These are phyloP conservation scores for Argyresthia goedartella DNA, from an alignment of 2,888 invertebrate genomes.

Conservation along the genomic window DNA sequence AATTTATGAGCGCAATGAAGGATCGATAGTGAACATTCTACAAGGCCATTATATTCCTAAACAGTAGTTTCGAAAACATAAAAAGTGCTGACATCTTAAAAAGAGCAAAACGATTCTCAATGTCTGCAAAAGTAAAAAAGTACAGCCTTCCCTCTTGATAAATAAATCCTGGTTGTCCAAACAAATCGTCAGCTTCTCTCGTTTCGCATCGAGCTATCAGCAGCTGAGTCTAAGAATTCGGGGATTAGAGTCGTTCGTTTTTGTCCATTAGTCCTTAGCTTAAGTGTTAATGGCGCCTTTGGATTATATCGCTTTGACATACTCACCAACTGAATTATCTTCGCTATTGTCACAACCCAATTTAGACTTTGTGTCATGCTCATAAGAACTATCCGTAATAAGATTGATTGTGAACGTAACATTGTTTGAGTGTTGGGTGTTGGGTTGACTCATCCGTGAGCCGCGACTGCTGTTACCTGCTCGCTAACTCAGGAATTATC, in stretches of 20 bases:
- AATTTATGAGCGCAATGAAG: no score
- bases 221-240: slow-evolving; percentile 31
- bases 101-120: no score
- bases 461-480: slow-evolving; percentile 24
- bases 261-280: slow-evolving; percentile 60
- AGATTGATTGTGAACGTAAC: not conserved
- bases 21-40: no score
- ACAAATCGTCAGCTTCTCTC: slow-evolving; percentile 7
- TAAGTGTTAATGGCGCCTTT: slow-evolving; percentile 60
- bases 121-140: no score
- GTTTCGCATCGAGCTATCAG: slow-evolving; percentile 36
- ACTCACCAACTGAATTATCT: slow-evolving; percentile 3
- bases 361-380: not conserved
- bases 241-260: slow-evolving; percentile 50
- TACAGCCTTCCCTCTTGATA: no score
- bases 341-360: not conserved
- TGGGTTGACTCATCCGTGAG: slow-evolving; percentile 24
- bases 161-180: no score
- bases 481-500: not conserved
- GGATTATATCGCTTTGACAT: slow-evolving; percentile 44
- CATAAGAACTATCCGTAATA: slow-evolving; percentile 1
- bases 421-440: not conserved
- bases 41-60: no score
- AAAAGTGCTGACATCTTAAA: no score
- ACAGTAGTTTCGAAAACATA: no score